Percentiles rank a stretch among this genome's conserved stretches.
Evolutionary conservation across 2,113 vertebrate species (phyloP).

Genomic region (Dicerorhinus sumatrensis): DNA sequence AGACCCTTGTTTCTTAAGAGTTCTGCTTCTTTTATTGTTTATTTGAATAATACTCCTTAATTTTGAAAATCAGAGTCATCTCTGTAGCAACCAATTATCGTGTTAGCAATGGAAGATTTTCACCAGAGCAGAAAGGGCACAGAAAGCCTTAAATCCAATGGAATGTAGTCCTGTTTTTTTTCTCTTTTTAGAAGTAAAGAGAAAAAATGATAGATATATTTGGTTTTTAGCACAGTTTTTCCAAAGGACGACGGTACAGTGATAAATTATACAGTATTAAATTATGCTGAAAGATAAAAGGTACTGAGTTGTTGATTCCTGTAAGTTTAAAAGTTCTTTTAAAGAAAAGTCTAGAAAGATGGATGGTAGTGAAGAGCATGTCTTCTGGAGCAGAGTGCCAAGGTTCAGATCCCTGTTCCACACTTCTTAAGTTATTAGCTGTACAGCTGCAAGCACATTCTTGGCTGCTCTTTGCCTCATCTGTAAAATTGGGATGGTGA

Average conservation of each 20-base stretch:
- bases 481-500: background rate
- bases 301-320: background rate
- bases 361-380: background rate
- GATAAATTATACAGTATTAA: background rate
- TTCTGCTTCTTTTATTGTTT: constrained; percentile 52
- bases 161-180: background rate
- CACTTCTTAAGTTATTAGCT: too few relatives aligned
- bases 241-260: background rate
- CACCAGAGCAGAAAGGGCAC: background rate
- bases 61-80: background rate
- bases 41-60: background rate
- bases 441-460: fast-evolving
- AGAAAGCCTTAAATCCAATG: background rate
- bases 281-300: background rate
- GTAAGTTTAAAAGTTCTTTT: background rate
- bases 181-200: background rate
- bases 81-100: background rate
- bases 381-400: background rate
- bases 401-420: background rate
- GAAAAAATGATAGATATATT: background rate
- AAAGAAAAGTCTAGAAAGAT: background rate
- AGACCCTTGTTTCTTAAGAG: background rate
- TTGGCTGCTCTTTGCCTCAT: background rate
- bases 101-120: background rate
- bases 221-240: background rate